Percentiles rank a stretch among this genome's conserved stretches.
phyloP scores from a whole-genome alignment of 1,140 invertebrate genomes.

The Drosophila nebulosa region DNA sequence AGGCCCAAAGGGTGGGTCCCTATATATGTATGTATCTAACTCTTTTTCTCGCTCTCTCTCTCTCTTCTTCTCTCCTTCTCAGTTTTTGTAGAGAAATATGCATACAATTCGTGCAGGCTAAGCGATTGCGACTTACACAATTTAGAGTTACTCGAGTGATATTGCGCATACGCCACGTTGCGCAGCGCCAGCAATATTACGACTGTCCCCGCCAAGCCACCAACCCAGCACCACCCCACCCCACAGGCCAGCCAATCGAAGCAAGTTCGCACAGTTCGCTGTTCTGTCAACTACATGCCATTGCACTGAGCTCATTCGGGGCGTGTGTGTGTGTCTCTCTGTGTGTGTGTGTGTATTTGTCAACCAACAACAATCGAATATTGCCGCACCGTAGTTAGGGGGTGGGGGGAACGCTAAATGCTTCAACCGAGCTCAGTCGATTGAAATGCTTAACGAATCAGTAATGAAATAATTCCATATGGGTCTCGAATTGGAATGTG shows the following conservation, averaged over 20 bases:
- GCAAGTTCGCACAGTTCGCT: conserved; percentile 6
- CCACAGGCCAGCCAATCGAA: background rate
- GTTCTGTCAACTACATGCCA: conserved; percentile 67
- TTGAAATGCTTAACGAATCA: conserved; percentile 63
- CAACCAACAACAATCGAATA: conserved; percentile 53
- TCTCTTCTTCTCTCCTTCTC: background rate
- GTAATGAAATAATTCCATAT: conserved; percentile 52
- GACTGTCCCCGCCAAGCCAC: background rate
- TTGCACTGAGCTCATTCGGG: conserved; percentile 72
- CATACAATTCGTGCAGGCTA: conserved; percentile 47
- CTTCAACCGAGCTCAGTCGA: conserved; percentile 43
- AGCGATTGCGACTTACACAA: conserved; percentile 27
- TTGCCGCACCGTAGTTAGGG: conserved; percentile 34
- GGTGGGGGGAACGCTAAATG: conserved; percentile 43
- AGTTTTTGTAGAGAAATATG: background rate
- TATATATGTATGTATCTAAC: too few relatives aligned
- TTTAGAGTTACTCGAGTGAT: conserved; percentile 17
- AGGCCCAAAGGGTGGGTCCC: background rate
- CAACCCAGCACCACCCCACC: background rate
- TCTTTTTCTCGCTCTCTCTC: background rate
- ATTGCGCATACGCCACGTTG: conserved; percentile 73
- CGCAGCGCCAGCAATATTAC: conserved; percentile 54
- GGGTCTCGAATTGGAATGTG: conserved; percentile 60
- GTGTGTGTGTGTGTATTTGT: conserved; percentile 51
- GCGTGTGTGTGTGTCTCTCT: conserved; percentile 12